Conservation (phyloP, 2,888 invertebrate species). For the Baronia brevicornis region DNA sequence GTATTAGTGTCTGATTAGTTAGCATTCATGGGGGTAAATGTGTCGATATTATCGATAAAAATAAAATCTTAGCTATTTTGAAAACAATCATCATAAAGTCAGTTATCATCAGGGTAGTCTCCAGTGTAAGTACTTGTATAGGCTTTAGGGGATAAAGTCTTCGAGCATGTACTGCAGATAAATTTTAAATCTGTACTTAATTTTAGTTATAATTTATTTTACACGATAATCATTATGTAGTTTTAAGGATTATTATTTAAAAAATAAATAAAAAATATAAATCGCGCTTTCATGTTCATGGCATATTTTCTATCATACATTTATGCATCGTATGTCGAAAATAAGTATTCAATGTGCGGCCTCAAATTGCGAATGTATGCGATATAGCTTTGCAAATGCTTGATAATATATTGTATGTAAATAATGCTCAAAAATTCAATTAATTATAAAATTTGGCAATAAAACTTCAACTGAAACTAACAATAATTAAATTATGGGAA, state of each 20-base stretch:
- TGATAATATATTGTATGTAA: conserved; percentile 16
- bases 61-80: conserved; percentile 14
- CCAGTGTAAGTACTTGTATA: conserved; percentile 61
- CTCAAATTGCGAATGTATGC: conserved; percentile 42
- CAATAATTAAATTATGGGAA: too few relatives aligned
- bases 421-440: conserved; percentile 20
- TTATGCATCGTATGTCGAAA: conserved; percentile 19
- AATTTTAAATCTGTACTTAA: conserved; percentile 44
- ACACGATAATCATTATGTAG: conserved; percentile 49
- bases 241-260: conserved; percentile 44
- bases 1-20: conserved; percentile 11
- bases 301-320: conserved; percentile 19
- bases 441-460: too few relatives aligned
- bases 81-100: conserved; percentile 10
- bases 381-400: conserved; percentile 38
- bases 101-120: conserved; percentile 30
- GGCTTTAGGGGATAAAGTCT: conserved; percentile 72
- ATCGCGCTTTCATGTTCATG: conserved; percentile 9
- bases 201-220: conserved; percentile 54
- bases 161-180: conserved; percentile 26
- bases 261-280: conserved; percentile 33
- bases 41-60: conserved; percentile 7
- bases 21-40: conserved; percentile 8
- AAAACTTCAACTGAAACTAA: too few relatives aligned
- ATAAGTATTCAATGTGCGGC: conserved; percentile 41